Conservation (phyloP, 2,888 invertebrate genomes). For the Apantesis nais region DNA sequence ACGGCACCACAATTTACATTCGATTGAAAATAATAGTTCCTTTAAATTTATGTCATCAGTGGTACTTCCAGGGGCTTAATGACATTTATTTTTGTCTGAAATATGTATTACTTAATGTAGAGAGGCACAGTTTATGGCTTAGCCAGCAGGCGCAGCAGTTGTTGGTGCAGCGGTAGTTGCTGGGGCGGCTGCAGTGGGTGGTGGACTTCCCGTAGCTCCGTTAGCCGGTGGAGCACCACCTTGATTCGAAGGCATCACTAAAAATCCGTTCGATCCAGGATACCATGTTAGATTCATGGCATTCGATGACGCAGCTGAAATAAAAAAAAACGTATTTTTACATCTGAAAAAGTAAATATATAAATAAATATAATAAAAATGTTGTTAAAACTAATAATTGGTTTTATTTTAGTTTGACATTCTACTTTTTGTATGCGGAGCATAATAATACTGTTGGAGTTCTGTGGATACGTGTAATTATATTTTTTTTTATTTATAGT, state of each 20-base stretch:
- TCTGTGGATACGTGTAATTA: too few species aligned
- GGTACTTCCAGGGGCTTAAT: background rate
- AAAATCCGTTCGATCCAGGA: conserved; percentile 39
- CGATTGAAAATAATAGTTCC: background rate
- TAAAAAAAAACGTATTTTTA: background rate
- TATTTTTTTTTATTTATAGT: too few species aligned
- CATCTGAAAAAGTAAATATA: too few species aligned
- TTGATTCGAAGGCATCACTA: conserved; percentile 45
- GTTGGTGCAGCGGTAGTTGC: conserved; percentile 17
- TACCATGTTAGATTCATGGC: conserved; percentile 57
- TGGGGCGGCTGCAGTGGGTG: background rate
- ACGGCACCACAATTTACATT: background rate
- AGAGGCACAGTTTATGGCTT: background rate
- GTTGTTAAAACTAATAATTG: background rate
- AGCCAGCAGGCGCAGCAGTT: conserved; percentile 14
- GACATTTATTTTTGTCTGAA: background rate
- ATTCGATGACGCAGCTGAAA: conserved; percentile 57
- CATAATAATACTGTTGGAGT: too few species aligned
- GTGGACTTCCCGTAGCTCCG: background rate
- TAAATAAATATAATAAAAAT: background rate
- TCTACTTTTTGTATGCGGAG: background rate
- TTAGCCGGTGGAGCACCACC: conserved; percentile 3
- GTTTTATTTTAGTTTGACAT: background rate
- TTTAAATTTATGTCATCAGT: background rate
- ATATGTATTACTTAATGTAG: background rate